Percentiles rank a stretch among this genome's conserved stretches.
Conservation (phyloP, 2,113 vertebrate genomes). For the Butorides virescens region DNA sequence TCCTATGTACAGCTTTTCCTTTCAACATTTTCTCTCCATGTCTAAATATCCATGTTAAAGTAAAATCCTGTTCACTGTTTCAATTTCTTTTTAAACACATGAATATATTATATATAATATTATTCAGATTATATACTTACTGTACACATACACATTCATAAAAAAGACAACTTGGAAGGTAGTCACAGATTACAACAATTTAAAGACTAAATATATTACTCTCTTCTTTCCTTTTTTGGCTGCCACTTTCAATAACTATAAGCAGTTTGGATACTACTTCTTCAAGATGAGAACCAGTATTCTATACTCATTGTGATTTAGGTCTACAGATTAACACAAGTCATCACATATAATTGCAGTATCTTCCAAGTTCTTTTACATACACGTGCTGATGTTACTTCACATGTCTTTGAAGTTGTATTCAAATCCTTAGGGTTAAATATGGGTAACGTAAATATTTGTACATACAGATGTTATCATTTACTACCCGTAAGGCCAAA, state of each 20-base stretch:
- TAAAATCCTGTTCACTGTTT: neutral
- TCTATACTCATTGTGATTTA: neutral
- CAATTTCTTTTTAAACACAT: neutral
- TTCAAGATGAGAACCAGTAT: neutral
- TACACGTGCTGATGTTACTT: neutral
- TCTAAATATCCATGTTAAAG: neutral
- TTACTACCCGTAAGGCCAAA: neutral
- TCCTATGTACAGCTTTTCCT: neutral
- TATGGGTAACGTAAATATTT: conserved; percentile 28
- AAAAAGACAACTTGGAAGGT: neutral
- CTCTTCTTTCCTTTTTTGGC: neutral
- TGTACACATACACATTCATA: neutral
- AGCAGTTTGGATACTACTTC: neutral
- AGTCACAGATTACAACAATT: neutral
- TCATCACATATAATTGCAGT: neutral
- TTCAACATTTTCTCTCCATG: neutral
- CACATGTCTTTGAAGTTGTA: neutral
- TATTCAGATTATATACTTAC: neutral
- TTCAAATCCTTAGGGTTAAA: neutral
- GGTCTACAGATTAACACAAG: neutral
- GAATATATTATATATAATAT: neutral
- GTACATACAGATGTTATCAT: neutral
- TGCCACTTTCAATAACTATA: neutral
- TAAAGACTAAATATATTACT: neutral
- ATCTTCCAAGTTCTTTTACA: neutral